Percentiles rank a stretch among this genome's conserved stretches.
These are phyloP conservation scores for Coranthus polyacanthus DNA, from an alignment of 2,797 vertebrate genomes.

Conservation along the genomic window DNA sequence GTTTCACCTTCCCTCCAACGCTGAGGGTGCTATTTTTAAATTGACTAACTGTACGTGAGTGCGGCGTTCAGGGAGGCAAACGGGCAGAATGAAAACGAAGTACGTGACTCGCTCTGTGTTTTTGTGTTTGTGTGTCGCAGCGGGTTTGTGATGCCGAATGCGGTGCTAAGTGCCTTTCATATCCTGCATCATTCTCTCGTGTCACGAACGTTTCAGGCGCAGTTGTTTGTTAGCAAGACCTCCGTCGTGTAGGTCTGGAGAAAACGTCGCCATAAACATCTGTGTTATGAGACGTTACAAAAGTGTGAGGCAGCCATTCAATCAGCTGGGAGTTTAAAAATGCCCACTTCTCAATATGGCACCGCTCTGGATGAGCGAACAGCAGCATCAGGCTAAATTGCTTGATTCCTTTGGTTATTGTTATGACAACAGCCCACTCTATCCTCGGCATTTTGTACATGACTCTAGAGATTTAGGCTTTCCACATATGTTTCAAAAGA, in stretches of 20 bases:
- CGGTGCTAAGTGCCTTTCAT: too few relatives aligned
- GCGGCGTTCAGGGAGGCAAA: conserved; percentile 1
- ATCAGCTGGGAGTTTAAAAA: conserved; percentile 24
- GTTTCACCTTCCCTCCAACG: conserved; percentile 41
- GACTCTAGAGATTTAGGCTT: neutral
- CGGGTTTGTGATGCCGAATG: too few relatives aligned
- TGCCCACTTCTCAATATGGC: conserved; percentile 28
- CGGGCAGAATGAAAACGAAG: conserved; percentile 8
- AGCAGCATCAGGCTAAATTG: conserved; percentile 13
- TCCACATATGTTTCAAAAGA: too few relatives aligned
- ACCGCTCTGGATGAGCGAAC: conserved; percentile 37
- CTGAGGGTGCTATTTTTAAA: conserved; percentile 53
- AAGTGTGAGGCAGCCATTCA: conserved; percentile 20
- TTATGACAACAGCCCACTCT: conserved; percentile 15
- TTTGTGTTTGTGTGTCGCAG: neutral
- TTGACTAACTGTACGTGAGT: conserved; percentile 6
- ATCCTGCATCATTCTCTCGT: neutral
- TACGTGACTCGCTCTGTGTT: neutral
- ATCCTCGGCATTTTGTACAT: conserved; percentile 12
- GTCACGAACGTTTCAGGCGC: too few relatives aligned
- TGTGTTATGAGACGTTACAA: conserved; percentile 15
- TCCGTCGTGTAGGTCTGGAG: neutral
- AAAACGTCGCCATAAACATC: conserved; percentile 20
- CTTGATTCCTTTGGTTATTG: conserved; percentile 21
- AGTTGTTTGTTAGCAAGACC: neutral